Evolutionary conservation across 2,113 vertebrate species (phyloP).

Genomic region (Strix uralensis): DNA sequence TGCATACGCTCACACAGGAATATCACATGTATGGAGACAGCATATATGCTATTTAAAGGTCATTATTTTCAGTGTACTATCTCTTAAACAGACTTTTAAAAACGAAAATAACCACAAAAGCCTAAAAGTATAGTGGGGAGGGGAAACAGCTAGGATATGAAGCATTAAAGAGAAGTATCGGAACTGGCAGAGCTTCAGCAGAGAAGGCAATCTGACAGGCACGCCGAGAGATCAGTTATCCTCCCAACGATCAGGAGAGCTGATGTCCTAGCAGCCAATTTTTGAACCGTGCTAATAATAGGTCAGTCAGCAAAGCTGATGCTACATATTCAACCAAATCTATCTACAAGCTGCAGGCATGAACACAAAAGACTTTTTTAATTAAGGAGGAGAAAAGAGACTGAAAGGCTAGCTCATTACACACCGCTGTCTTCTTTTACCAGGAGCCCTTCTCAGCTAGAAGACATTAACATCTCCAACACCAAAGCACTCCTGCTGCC

Average conservation of each 20-base stretch:
- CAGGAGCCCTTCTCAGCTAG: background rate
- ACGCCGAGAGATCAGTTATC: background rate
- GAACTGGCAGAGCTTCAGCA: background rate
- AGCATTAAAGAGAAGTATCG: background rate
- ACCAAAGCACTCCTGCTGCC: background rate
- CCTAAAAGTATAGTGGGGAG: background rate
- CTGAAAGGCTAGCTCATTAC: background rate
- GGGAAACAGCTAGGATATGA: background rate
- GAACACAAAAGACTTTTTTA: background rate
- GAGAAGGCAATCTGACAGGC: background rate
- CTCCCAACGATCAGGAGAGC: background rate
- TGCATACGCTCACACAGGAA: background rate
- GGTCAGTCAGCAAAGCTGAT: background rate
- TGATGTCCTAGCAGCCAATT: background rate
- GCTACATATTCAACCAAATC: background rate
- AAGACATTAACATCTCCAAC: background rate
- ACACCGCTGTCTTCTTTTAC: background rate
- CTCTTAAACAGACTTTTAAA: background rate
- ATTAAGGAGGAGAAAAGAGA: background rate
- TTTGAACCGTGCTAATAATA: slow-evolving; percentile 15
- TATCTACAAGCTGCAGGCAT: background rate
- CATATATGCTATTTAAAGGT: background rate
- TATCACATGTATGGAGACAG: background rate
- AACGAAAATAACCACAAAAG: background rate
- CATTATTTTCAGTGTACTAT: background rate